Percentiles rank a stretch among this genome's conserved stretches.
Conservation (phyloP, 35 echinoderm and acorn worm species). For the Eucidaris tribuloides region DNA sequence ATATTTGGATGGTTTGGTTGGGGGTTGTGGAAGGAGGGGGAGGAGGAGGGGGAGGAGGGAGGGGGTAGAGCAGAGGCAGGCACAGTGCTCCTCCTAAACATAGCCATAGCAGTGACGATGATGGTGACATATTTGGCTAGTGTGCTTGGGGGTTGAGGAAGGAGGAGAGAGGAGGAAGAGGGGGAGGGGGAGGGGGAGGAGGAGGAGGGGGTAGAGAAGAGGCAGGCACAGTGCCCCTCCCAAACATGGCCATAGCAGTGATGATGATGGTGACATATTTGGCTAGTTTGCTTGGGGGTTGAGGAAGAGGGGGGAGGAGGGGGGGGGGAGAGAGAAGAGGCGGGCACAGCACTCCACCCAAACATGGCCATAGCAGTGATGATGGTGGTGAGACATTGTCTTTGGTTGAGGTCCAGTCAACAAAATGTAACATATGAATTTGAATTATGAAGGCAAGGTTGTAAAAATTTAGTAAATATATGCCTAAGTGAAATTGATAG, state of each 20-base stretch:
- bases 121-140: neutral
- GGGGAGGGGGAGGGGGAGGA: neutral
- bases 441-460: neutral
- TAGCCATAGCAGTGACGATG: neutral
- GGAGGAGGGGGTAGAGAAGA: neutral
- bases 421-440: too few species aligned
- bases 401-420: too few species aligned
- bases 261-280: constrained; percentile 4
- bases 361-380: too few species aligned
- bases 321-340: constrained; percentile 29
- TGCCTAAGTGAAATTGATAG: too few species aligned
- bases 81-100: too few species aligned
- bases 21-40: constrained; percentile 31
- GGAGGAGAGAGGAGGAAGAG: constrained; percentile 41
- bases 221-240: neutral
- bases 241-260: neutral
- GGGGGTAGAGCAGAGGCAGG: constrained; percentile 17
- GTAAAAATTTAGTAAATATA: neutral
- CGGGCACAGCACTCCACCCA: too few species aligned
- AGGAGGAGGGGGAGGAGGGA: constrained; percentile 5
- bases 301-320: constrained; percentile 29
- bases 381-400: neutral
- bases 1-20: neutral
- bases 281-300: neutral
- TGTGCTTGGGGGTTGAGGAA: neutral